A percentile compares a stretch with the other conserved stretches of the same genome.
These are phyloP conservation scores for Noctua pronuba DNA, from an alignment of 2,888 invertebrate genomes.

Conservation along the genomic window DNA sequence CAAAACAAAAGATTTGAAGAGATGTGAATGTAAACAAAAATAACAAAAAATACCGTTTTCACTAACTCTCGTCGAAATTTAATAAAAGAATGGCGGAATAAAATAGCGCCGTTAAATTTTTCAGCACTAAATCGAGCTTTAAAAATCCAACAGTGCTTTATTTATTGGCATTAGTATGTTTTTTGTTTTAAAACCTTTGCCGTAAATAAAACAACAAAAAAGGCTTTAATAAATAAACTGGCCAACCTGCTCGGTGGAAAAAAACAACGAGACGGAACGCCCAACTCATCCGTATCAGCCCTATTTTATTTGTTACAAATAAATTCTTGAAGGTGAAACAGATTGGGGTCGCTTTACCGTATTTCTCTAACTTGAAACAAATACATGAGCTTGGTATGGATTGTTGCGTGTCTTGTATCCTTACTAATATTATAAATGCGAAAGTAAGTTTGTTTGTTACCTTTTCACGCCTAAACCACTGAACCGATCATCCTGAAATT, in stretches of 20 bases:
- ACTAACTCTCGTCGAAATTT: not conserved
- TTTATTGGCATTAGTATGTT: not conserved
- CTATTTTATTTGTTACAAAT: slow-evolving; percentile 11
- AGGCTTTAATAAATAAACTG: slow-evolving; percentile 19
- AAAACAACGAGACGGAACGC: slow-evolving; percentile 32
- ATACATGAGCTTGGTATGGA: not conserved
- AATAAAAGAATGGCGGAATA: not conserved
- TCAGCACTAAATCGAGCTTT: not conserved
- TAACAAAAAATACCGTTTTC: not conserved
- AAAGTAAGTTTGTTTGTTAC: no score
- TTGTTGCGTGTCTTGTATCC: no score
- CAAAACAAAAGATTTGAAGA: not conserved
- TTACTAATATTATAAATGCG: no score
- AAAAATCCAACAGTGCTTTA: not conserved
- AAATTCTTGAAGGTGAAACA: slow-evolving; percentile 4
- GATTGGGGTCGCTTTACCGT: not conserved
- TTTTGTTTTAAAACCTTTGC: not conserved
- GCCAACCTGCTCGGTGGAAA: not conserved
- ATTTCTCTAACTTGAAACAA: slow-evolving; percentile 3
- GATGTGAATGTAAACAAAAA: not conserved
- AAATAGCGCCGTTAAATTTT: not conserved
- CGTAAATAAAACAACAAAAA: not conserved
- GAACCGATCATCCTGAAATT: no score
- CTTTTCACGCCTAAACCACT: no score
- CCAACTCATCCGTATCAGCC: slow-evolving; percentile 1